Evolutionary conservation across 2,888 invertebrate species (phyloP), one percentile per base, ranked within the genome.

Genomic region (Phengaris arion): DNA sequence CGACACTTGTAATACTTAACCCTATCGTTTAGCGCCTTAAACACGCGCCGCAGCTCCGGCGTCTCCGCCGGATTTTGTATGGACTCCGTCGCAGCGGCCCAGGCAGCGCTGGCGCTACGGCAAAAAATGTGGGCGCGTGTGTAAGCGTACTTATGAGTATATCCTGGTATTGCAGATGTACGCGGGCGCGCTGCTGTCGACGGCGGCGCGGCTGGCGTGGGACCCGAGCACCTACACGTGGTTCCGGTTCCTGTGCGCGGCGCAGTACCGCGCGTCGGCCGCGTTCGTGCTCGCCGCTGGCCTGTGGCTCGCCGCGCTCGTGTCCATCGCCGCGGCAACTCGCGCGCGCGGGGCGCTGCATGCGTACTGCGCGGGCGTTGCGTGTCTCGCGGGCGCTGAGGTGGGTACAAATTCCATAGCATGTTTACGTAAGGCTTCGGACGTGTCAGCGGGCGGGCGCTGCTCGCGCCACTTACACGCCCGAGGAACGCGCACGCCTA

Each of bases 161-260:
- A 2, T 12, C 2, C 22, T 64, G 64, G 12, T 57, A 78, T 80
- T 80, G 78, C 89, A 93, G 93, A 92, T 93, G 93, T 93, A 92
- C 89, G 88, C 88, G 84, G 93, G 93, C 81, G 93, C 93, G 82
- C 86, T 93, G 87, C 89, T 93, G 85, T 89, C 92, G 83, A 93
- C 93, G 82, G 92, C 92, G 84, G 93, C 92, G 86, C 90, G 93
- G 82, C 90, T 93, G 81, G 89, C 92, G 81, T 93, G 93, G 93
- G 93, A 93, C 87, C 93, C 93, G 77, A 90, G 90, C 89, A 93
- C 93, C 55, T 93, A 92, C 90, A 83, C 91, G 82, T 92, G 92
- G 93, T 92, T 93, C 88, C 87, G 93, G 57, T 93, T 89, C 89
- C 86, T 93, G 86, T 91, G 91, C 86, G 89, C 80, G 80, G 86